Evolutionary conservation across 2,797 vertebrate species (phyloP), one percentile per base, ranked within the genome.

Genomic region (Anableps anableps): DNA sequence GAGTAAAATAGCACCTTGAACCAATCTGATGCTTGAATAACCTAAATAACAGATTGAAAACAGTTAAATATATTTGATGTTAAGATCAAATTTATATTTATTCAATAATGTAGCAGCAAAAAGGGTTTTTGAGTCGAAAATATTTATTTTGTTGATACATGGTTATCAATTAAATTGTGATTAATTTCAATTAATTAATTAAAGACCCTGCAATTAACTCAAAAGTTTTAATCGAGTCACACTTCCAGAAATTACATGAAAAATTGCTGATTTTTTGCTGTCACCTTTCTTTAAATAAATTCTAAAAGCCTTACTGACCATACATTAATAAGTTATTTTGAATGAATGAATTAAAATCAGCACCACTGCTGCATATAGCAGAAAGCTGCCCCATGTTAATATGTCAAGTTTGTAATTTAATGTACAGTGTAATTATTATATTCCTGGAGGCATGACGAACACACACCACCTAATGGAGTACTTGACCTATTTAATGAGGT

Each of bases 401-500:
- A 53, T 10, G 14, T 53, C 41, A 75, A 38, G 31, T 70, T 76
- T 84, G 36, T 17, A 14, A 13, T 48, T 74, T 29, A 41, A 29
- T 72, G 50, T 73, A n/a, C 36, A 53, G 78, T 55, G 45, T 81
- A 80, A 81, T 80, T 6, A 51, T 64, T 6, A 48, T 64, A 55
- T 29, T 72, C 50, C 60, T 23, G 34, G 41, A 77, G 66, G 78
- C 26, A 1, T 26, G 23, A 66, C 6, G 38, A 76, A 41, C 64
- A 41, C 36, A 26, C 64, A 41, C 38, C 21, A 1, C 5, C 55
- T 78, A 60, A 66, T 70, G 45, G 43, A 62, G 66, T 36, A 53
- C 79, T 80, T 64, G 74, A 81, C 80, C 79, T 47, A 53, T 85
- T 72, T 53, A 55, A 62, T 76, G 19, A 75, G 76, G 21, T 68